Percentiles rank a stretch among this genome's conserved stretches.
Conservation (phyloP, 1,140 invertebrate genomes). For the Pogonomyrmex barbatus region DNA sequence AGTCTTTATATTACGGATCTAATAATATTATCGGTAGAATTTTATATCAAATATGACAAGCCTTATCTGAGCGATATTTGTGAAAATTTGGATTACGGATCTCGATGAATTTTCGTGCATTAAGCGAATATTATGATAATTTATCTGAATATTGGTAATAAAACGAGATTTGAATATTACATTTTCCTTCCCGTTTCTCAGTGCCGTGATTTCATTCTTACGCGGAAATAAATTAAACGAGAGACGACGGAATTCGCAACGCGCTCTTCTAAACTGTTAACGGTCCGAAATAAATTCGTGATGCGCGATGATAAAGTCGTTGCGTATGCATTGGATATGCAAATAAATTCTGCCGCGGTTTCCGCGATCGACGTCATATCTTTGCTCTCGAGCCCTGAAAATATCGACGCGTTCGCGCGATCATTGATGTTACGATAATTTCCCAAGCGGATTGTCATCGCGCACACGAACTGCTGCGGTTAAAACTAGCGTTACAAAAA, state of each 20-base stretch:
- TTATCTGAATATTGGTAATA: slow-evolving; percentile 3
- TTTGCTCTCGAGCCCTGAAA: slow-evolving; percentile 27
- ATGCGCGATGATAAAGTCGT: slow-evolving; percentile 43
- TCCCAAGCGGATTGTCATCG: slow-evolving; percentile 39
- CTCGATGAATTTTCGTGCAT: background rate
- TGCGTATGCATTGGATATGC: slow-evolving; percentile 56
- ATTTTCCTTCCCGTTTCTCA: background rate
- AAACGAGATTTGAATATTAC: slow-evolving; percentile 17
- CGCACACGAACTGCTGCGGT: no score
- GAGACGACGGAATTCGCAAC: background rate
- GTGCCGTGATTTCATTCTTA: background rate
- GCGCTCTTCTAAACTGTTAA: slow-evolving; percentile 44
- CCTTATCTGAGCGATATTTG: background rate
- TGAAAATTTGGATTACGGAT: slow-evolving; percentile 4
- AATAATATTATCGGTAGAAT: background rate
- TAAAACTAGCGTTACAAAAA: background rate
- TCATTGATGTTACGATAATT: slow-evolving; percentile 51
- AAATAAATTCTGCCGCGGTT: slow-evolving; percentile 42
- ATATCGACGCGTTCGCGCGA: slow-evolving; percentile 17
- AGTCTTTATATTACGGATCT: background rate
- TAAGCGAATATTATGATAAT: slow-evolving; percentile 23
- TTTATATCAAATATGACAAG: background rate
- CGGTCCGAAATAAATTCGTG: slow-evolving; percentile 17
- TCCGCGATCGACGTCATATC: background rate
- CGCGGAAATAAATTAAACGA: slow-evolving; percentile 2